These are phyloP conservation scores for Centropus bengalensis DNA, from an alignment of 2,113 vertebrate species.

Conservation along the genomic window DNA sequence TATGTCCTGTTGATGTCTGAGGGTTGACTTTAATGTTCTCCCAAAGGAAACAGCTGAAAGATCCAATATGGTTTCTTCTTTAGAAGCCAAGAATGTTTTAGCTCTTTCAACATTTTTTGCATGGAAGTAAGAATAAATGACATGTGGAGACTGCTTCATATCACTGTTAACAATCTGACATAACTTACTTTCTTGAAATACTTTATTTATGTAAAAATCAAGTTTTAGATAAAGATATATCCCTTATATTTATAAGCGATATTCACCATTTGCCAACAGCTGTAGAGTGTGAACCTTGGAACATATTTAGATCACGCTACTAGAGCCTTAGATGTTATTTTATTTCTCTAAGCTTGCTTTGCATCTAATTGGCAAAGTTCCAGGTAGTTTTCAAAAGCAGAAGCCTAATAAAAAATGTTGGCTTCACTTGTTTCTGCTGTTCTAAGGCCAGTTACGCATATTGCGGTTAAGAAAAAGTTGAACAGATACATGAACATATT, in stretches of 20 bases:
- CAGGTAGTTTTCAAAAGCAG: slow-evolving; percentile 27
- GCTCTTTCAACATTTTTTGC: slow-evolving; percentile 39
- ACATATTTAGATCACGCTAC: neutral
- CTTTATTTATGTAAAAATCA: slow-evolving; percentile 36
- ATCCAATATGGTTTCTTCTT: slow-evolving; percentile 44
- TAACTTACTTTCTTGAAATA: slow-evolving; percentile 33
- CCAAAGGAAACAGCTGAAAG: slow-evolving; percentile 52
- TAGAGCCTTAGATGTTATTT: neutral
- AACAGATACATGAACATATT: neutral
- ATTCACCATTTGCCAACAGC: slow-evolving; percentile 22
- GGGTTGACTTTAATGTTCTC: slow-evolving; percentile 43
- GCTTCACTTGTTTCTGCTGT: neutral
- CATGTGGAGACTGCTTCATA: slow-evolving; percentile 57
- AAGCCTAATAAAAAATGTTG: neutral
- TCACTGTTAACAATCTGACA: slow-evolving; percentile 51
- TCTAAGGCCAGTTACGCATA: neutral
- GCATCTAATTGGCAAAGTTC: slow-evolving; percentile 29
- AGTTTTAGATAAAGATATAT: slow-evolving; percentile 47
- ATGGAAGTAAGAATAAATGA: slow-evolving; percentile 44
- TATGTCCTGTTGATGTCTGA: slow-evolving; percentile 23
- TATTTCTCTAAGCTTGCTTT: neutral
- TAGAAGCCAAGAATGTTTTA: slow-evolving; percentile 40
- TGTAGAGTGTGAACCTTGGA: slow-evolving; percentile 8
- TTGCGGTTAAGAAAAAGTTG: neutral
- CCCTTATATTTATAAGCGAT: slow-evolving; percentile 40